These are phyloP conservation scores for Mesocentrotus franciscanus DNA, from an alignment of 53 echinoderm and acorn worm genomes.

Conservation along the genomic window DNA sequence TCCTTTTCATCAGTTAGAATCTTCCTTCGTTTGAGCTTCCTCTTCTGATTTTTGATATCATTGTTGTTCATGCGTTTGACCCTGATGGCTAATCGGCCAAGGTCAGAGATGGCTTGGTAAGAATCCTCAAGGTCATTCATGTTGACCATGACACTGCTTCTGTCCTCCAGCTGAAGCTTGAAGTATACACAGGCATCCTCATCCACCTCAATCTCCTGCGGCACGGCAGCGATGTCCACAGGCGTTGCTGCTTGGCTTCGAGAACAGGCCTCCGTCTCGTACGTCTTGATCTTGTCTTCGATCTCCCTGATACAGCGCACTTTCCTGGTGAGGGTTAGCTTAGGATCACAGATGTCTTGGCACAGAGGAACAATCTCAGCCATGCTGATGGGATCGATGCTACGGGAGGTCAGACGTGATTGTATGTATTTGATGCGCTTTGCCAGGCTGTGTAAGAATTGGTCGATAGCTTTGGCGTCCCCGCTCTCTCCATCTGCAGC, in stretches of 20 bases:
- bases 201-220: conserved; percentile 30
- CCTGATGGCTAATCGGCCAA: not conserved
- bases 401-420: conserved; percentile 1
- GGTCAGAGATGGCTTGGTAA: not conserved
- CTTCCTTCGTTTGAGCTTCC: conserved; percentile 29
- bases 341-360: conserved; percentile 58
- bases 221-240: conserved; percentile 40
- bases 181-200: conserved; percentile 55
- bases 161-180: conserved; percentile 37
- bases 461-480: not conserved
- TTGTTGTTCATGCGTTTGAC: conserved; percentile 14
- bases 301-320: conserved; percentile 29
- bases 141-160: conserved; percentile 38
- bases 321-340: conserved; percentile 40
- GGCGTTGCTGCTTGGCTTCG: conserved; percentile 51
- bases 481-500: not conserved
- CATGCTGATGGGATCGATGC: conserved; percentile 40
- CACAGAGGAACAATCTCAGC: conserved; percentile 57
- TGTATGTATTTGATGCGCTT: conserved; percentile 63
- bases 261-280: not conserved
- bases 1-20: not conserved
- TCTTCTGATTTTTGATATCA: conserved; percentile 14
- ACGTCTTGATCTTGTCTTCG: conserved; percentile 38
- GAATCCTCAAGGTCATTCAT: conserved; percentile 45
- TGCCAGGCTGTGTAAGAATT: conserved; percentile 38